Base-by-base conservation (phyloP, 1,140 invertebrate genomes). In the Acyrthosiphon pisum region DNA sequence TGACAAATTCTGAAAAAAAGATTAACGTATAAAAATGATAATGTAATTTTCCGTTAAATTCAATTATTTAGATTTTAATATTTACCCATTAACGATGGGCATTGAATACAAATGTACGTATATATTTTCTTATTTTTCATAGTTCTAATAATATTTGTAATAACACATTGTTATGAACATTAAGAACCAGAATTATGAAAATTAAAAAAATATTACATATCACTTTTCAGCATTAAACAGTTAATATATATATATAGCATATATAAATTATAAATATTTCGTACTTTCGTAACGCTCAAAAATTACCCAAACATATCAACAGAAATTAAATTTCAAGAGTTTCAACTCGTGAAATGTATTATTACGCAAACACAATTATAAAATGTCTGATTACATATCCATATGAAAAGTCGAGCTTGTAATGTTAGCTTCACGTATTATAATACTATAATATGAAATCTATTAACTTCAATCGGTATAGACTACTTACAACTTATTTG, bases 281-380 rank as follows among this genome's bases (percentile, higher is more conserved):
- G 41, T 84, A n/a, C 23, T 86, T 86, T 46, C 8, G 35, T 35
- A 88, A 89, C 41, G 88, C 88, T 89, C 88, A 89, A 89, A 26
- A 53, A 53, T 56, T n/a, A n/a, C 8, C 20, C 11, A 14, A 89
- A 89, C 88, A 89, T 89, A 89, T 89, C 50, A 56, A 23, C 35
- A 26, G 53, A 14, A 53, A 53, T 37, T 89, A 50, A 41, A 56
- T 89, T 89, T 56, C 35, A 48, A 41, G 23, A 26, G 23, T 84
- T 30, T 44, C 23, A 41, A 84, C 81, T 41, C 41, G 26, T 41
- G 3, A 84, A 41, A 84, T 26, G 3, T 84, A 26, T 23, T 23
- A 41, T 26, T 41, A 37, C 35, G 20, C 22, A 7, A 35, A 22
- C 35, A 81, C 6, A 35, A 37, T 81, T 35, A 35, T 81, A 3